Evolutionary conservation across 2,113 vertebrate genomes (phyloP).

Genomic region (Willisornis vidua): DNA sequence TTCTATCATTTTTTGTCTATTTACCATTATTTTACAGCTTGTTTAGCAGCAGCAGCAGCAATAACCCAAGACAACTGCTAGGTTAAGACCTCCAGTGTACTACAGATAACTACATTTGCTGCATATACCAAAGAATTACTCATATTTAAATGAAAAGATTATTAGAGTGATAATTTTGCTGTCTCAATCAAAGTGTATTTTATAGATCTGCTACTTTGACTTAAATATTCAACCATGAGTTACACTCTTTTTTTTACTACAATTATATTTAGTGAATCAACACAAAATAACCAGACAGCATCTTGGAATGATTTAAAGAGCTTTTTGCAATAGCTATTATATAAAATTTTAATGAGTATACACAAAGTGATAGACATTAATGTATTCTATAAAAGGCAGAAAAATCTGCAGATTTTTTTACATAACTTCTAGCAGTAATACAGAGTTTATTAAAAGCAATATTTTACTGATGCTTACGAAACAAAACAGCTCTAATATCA

Average conservation of each 20-base stretch:
- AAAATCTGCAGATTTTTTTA: conserved; percentile 42
- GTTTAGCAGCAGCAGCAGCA: background rate
- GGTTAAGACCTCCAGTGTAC: background rate
- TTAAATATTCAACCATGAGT: conserved; percentile 6
- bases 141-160: background rate
- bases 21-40: background rate
- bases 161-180: background rate
- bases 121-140: background rate
- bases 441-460: conserved; percentile 63
- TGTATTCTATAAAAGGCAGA: conserved; percentile 1
- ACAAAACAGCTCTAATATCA: background rate
- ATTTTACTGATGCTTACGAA: conserved; percentile 46
- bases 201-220: background rate
- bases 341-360: conserved; percentile 69
- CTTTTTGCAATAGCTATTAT: conserved; percentile 35
- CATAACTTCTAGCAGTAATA: background rate
- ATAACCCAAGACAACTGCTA: background rate
- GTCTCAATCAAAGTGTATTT: background rate
- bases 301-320: conserved; percentile 56
- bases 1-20: background rate
- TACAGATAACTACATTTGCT: background rate
- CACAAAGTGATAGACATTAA: conserved; percentile 36
- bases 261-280: conserved; percentile 23
- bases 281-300: conserved; percentile 41
- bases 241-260: background rate